These are phyloP conservation scores for Capromys pilorides DNA, from an alignment of 2,797 vertebrate species.

Conservation along the genomic window DNA sequence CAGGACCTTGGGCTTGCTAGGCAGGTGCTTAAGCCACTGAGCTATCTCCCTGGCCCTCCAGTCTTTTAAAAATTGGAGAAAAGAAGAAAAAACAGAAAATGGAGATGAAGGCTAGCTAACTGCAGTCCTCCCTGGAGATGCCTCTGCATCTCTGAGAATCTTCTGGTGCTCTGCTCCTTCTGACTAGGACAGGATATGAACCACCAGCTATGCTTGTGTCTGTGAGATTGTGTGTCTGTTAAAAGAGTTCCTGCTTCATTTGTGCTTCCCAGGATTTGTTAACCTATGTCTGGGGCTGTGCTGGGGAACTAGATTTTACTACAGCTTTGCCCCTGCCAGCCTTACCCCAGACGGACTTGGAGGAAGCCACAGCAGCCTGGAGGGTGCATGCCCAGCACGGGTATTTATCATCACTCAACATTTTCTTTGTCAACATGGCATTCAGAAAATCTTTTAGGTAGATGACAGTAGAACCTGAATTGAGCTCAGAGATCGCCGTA, in stretches of 20 bases:
- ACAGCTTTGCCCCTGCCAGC: background rate
- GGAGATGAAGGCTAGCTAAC: background rate
- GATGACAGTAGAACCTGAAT: background rate
- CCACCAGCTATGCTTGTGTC: background rate
- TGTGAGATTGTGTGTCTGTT: background rate
- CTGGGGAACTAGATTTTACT: background rate
- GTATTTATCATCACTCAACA: background rate
- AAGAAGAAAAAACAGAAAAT: background rate
- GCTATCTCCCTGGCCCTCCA: background rate
- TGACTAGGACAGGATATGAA: background rate
- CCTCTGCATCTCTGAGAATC: background rate
- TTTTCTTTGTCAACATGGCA: background rate
- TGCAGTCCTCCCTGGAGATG: background rate
- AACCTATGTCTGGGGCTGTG: background rate
- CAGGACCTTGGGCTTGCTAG: too few species aligned
- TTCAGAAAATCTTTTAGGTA: background rate
- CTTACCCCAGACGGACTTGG: background rate
- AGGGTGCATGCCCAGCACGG: accelerated
- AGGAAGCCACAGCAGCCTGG: background rate
- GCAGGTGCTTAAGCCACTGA: too few species aligned
- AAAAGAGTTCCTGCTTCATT: background rate
- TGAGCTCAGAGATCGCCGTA: background rate
- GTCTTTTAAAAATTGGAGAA: background rate
- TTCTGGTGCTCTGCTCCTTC: too few species aligned
- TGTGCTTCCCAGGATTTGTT: background rate